phyloP scores from a whole-genome alignment of 2,113 vertebrate genomes.

The Larimichthys crocea region DNA sequence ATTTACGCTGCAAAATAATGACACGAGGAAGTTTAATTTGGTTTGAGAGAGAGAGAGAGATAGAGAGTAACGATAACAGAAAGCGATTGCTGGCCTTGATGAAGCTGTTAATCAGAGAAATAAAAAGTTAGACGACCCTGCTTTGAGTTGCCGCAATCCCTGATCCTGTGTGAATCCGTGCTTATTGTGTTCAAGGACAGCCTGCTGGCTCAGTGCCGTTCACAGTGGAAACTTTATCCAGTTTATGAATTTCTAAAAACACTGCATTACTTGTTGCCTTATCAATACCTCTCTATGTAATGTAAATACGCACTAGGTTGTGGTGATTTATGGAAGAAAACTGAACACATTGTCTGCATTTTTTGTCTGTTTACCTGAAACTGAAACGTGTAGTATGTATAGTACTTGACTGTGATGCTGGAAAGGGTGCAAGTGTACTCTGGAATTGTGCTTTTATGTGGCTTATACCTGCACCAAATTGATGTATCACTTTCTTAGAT shows the following conservation, averaged over 20 bases:
- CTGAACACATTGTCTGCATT: background rate
- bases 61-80: too few species aligned
- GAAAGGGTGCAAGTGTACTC: constrained; percentile 7
- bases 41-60: too few species aligned
- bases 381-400: constrained; percentile 1
- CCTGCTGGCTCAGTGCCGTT: constrained; percentile 66
- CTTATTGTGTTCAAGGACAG: constrained; percentile 37
- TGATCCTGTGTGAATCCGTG: too few species aligned
- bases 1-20: too few species aligned
- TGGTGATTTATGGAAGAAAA: constrained; percentile 19
- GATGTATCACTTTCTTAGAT: constrained; percentile 40
- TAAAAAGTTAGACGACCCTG: too few species aligned
- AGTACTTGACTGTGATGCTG: constrained; percentile 14
- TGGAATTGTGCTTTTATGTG: constrained; percentile 8
- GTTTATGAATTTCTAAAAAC: constrained; percentile 2
- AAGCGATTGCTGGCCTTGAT: too few species aligned
- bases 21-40: too few species aligned
- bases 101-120: too few species aligned
- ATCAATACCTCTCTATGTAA: constrained; percentile 30
- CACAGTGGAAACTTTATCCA: constrained; percentile 31
- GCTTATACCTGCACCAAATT: constrained; percentile 18
- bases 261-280: constrained; percentile 1
- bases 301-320: constrained; percentile 28
- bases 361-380: background rate
- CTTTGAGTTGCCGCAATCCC: too few species aligned